Evolutionary conservation across 2,888 invertebrate genomes (phyloP).

Genomic region (Orthosia cruda): DNA sequence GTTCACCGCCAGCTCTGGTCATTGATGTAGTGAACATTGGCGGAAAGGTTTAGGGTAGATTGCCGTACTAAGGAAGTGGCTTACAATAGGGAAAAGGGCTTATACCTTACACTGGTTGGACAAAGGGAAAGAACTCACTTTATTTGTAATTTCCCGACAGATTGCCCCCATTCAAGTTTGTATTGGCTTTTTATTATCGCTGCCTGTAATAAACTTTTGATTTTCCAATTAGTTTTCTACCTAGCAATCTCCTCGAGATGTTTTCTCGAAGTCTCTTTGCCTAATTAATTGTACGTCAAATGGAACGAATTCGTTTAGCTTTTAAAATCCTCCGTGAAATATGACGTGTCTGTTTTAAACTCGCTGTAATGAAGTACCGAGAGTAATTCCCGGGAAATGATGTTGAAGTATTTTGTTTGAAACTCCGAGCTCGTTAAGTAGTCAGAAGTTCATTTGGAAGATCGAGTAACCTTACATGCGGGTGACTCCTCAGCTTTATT

Average conservation of each 20-base stretch:
- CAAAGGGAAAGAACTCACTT: slow-evolving; percentile 61
- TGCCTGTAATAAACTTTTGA: slow-evolving; percentile 41
- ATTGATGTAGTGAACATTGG: slow-evolving; percentile 64
- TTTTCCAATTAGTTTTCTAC: slow-evolving; percentile 39
- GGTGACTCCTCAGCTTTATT: slow-evolving; percentile 36
- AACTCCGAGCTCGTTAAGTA: slow-evolving; percentile 57
- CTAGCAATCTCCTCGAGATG: slow-evolving; percentile 17
- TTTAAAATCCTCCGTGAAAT: slow-evolving; percentile 44
- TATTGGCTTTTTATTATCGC: slow-evolving; percentile 63
- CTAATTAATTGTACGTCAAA: slow-evolving; percentile 53
- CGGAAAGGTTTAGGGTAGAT: slow-evolving; percentile 65
- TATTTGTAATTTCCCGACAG: slow-evolving; percentile 67
- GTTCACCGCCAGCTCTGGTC: slow-evolving; percentile 29
- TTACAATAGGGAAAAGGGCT: slow-evolving; percentile 55
- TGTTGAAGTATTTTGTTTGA: slow-evolving; percentile 56
- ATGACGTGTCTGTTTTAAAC: slow-evolving; percentile 47
- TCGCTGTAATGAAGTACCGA: slow-evolving; percentile 58
- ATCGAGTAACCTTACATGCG: slow-evolving; percentile 53
- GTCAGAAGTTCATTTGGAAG: slow-evolving; percentile 57
- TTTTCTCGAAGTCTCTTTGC: slow-evolving; percentile 21
- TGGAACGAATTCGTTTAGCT: slow-evolving; percentile 19
- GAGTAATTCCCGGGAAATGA: slow-evolving; percentile 66
- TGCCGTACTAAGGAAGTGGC: slow-evolving; percentile 43
- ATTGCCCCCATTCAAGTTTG: slow-evolving; percentile 57
- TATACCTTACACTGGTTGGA: slow-evolving; percentile 44